Percentiles rank a stretch among this genome's conserved stretches.
These are phyloP conservation scores for Diploscapter pachys DNA, from an alignment of 1,140 invertebrate species.

Conservation along the genomic window DNA sequence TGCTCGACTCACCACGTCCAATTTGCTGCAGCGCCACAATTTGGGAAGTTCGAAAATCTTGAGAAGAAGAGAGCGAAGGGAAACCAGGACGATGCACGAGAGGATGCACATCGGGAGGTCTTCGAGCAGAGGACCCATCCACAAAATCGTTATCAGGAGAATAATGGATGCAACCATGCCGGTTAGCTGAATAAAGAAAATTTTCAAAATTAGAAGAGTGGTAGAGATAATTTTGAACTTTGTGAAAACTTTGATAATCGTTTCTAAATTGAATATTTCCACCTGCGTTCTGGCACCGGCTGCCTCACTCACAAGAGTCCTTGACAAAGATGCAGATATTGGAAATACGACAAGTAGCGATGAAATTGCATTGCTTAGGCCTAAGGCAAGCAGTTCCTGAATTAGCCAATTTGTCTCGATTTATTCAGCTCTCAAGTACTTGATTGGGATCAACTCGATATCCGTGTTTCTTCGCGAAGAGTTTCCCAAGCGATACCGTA, in stretches of 20 bases:
- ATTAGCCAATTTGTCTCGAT: not conserved
- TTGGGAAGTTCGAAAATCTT: slow-evolving; percentile 10
- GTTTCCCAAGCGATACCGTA: slow-evolving; percentile 65
- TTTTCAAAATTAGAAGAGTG: too few species aligned
- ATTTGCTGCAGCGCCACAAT: slow-evolving; percentile 24
- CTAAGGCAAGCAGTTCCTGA: slow-evolving; percentile 65
- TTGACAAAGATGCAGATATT: slow-evolving; percentile 50
- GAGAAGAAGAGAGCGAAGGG: slow-evolving; percentile 12
- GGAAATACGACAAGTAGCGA: slow-evolving; percentile 65
- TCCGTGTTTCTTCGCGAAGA: slow-evolving; percentile 64
- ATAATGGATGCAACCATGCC: slow-evolving; percentile 41
- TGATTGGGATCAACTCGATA: slow-evolving; percentile 66
- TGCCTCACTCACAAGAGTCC: slow-evolving; percentile 63
- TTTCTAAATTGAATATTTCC: too few species aligned
- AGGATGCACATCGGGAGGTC: slow-evolving; percentile 60
- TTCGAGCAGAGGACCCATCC: slow-evolving; percentile 61
- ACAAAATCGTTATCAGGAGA: slow-evolving; percentile 63
- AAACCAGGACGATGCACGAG: slow-evolving; percentile 27
- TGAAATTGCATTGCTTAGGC: slow-evolving; percentile 61
- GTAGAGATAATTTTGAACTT: too few species aligned
- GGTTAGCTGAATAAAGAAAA: slow-evolving; percentile 51
- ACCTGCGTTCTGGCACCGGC: slow-evolving; percentile 57
- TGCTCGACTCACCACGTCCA: slow-evolving; percentile 15
- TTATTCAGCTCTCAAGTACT: slow-evolving; percentile 41
- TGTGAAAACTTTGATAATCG: too few species aligned